phyloP scores from a whole-genome alignment of 2,113 vertebrate genomes.

The Siniperca chuatsi region DNA sequence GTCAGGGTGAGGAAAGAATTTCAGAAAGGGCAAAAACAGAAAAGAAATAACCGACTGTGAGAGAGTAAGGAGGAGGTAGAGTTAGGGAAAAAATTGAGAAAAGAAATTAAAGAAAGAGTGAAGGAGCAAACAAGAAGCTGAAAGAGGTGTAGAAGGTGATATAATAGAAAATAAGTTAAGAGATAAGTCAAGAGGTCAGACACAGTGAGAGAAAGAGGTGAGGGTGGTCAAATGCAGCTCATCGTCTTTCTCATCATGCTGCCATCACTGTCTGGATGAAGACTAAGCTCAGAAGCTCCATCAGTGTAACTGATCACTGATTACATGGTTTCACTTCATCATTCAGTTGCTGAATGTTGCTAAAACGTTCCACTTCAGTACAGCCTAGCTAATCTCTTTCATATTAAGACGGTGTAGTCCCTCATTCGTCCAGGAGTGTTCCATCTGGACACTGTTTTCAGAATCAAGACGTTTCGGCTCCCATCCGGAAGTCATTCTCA shows the following conservation, averaged over 20 bases:
- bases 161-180: not conserved
- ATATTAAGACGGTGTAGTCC: too few relatives aligned
- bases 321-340: slow-evolving; percentile 40
- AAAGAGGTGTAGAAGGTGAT: not conserved
- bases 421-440: too few relatives aligned
- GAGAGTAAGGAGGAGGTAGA: not conserved
- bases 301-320: slow-evolving; percentile 21
- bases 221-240: slow-evolving; percentile 21
- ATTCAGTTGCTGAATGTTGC: not conserved
- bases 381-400: not conserved
- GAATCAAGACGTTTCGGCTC: too few relatives aligned
- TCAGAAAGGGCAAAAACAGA: not conserved
- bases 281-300: not conserved
- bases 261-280: slow-evolving; percentile 15
- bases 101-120: not conserved
- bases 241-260: slow-evolving; percentile 23
- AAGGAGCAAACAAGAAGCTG: not conserved
- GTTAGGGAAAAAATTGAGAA: too few relatives aligned
- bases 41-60: not conserved
- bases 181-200: slow-evolving; percentile 8
- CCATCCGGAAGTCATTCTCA: too few relatives aligned
- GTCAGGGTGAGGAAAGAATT: not conserved
- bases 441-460: too few relatives aligned
- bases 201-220: not conserved
- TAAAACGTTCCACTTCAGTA: not conserved